Conservation (phyloP, 2,797 vertebrate species). For the Echeneis naucrates region DNA sequence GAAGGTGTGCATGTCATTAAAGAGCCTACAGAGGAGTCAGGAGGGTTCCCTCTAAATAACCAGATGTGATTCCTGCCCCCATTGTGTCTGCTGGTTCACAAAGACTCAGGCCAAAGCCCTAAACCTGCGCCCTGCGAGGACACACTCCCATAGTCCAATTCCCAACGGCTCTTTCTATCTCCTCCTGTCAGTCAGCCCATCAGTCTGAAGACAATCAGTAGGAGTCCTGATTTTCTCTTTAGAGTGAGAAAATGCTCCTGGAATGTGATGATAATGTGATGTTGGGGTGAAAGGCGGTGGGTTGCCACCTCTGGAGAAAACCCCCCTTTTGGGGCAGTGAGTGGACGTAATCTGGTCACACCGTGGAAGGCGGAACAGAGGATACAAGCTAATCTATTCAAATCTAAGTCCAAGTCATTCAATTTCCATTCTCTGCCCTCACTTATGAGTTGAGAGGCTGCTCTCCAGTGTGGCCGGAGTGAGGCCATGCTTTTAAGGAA, state of each 20-base stretch:
- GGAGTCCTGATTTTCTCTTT: conserved; percentile 57
- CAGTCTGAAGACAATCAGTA: conserved; percentile 69
- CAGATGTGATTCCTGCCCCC: conserved; percentile 71
- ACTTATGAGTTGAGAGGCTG: conserved; percentile 40
- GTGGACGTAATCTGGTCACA: conserved; percentile 77
- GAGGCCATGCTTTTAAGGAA: conserved; percentile 32
- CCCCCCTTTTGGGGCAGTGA: conserved; percentile 45
- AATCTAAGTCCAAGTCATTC: conserved; percentile 55
- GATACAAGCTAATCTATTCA: conserved; percentile 75
- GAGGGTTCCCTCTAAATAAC: conserved; percentile 53
- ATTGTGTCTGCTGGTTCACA: conserved; percentile 76
- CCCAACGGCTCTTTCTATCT: conserved; percentile 68
- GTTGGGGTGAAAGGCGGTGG: conserved; percentile 45
- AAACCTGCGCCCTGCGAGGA: conserved; percentile 44
- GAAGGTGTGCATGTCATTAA: conserved; percentile 29
- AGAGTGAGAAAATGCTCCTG: conserved; percentile 45
- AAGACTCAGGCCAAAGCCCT: conserved; percentile 66
- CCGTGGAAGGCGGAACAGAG: conserved; percentile 66
- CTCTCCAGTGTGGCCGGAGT: conserved; percentile 13
- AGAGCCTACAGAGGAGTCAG: neutral
- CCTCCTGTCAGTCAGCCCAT: conserved; percentile 71
- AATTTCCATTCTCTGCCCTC: conserved; percentile 42
- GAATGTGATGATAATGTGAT: conserved; percentile 73
- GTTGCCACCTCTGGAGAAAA: conserved; percentile 61
- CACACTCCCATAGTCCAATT: conserved; percentile 48